Evolutionary conservation across 2,113 vertebrate species (phyloP).

Genomic region (Mystacornis crossleyi): DNA sequence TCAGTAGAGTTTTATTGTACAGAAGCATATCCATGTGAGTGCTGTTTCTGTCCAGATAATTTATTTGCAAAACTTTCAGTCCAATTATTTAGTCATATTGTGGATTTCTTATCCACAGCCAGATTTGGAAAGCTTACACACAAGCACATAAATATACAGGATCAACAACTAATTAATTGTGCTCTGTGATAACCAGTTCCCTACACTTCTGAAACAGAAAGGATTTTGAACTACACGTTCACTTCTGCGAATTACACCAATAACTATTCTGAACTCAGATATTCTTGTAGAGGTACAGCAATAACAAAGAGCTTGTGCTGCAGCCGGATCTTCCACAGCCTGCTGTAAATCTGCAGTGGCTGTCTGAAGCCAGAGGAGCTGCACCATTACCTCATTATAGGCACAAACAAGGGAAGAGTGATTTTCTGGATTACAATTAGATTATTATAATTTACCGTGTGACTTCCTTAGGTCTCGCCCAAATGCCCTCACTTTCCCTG

Average conservation of each 20-base stretch:
- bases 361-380: background rate
- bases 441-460: background rate
- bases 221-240: background rate
- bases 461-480: constrained; percentile 3
- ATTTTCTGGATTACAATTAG: constrained; percentile 19
- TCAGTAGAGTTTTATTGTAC: background rate
- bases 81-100: background rate
- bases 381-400: constrained; percentile 1
- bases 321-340: background rate
- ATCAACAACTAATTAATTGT: background rate
- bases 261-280: background rate
- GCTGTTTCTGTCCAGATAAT: background rate
- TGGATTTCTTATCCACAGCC: background rate
- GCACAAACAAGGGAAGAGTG: background rate
- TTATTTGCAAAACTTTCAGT: background rate
- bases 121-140: background rate
- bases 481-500: background rate
- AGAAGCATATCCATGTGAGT: background rate
- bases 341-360: background rate
- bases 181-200: background rate
- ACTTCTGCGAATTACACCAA: background rate
- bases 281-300: background rate
- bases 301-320: background rate
- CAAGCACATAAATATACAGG: background rate
- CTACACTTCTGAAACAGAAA: background rate